These are phyloP conservation scores for Brassicogethes aeneus DNA, from an alignment of 2,888 invertebrate species.

Conservation along the genomic window DNA sequence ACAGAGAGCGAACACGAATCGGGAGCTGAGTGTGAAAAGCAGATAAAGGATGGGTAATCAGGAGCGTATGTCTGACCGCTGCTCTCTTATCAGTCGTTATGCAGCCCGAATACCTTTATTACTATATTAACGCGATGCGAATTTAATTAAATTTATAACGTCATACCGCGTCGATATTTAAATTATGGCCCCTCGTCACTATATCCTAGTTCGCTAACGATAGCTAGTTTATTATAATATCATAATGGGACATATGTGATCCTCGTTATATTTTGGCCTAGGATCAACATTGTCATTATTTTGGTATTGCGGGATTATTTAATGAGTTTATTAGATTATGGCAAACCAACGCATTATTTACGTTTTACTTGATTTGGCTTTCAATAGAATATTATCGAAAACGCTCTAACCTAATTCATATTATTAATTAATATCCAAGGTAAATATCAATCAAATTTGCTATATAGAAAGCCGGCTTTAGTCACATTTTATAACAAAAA, in stretches of 20 bases:
- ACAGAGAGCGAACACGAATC: not conserved
- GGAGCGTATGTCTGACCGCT: constrained; percentile 35
- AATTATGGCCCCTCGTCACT: constrained; percentile 15
- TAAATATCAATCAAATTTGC: too few species aligned
- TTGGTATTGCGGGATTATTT: too few species aligned
- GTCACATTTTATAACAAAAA: too few species aligned
- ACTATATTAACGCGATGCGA: constrained; percentile 34
- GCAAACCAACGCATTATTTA: too few species aligned
- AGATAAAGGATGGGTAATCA: constrained; percentile 34
- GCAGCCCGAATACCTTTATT: constrained; percentile 33
- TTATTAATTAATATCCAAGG: too few species aligned
- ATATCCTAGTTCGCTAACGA: constrained; percentile 10
- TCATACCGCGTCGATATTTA: constrained; percentile 25
- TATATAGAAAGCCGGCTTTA: too few species aligned
- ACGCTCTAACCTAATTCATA: too few species aligned
- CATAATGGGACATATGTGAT: constrained; percentile 28
- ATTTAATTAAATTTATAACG: constrained; percentile 33
- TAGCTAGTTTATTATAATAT: constrained; percentile 26
- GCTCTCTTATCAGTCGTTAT: constrained; percentile 36
- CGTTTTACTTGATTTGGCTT: too few species aligned
- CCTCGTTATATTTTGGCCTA: not conserved
- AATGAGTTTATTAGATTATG: too few species aligned
- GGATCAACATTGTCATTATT: constrained; percentile 1
- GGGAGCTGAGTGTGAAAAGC: constrained; percentile 32
- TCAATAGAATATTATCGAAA: too few species aligned